These are phyloP conservation scores for Lucinisca nassula DNA, from an alignment of 2,888 invertebrate genomes.

Conservation along the genomic window DNA sequence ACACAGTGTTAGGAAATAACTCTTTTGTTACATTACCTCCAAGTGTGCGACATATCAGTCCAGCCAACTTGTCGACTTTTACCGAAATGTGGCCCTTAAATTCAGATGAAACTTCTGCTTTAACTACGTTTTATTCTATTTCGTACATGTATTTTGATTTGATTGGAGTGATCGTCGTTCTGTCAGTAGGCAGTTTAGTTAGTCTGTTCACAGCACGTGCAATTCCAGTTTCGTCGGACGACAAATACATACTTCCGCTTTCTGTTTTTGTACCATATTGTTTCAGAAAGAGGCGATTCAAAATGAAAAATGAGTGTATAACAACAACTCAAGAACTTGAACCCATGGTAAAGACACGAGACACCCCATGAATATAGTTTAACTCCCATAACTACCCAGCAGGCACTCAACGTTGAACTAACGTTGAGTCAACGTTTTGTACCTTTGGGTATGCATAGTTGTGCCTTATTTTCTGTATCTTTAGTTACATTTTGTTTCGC, in stretches of 20 bases:
- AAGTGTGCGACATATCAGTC: neutral
- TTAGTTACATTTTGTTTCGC: too few relatives aligned
- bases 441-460: too few relatives aligned
- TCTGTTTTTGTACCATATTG: neutral
- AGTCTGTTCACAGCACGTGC: neutral
- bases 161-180: neutral
- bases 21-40: neutral
- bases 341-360: neutral
- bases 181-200: neutral
- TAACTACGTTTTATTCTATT: neutral
- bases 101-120: neutral
- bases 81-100: neutral
- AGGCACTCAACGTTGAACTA: too few relatives aligned
- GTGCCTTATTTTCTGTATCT: too few relatives aligned
- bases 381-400: too few relatives aligned
- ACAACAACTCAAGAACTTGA: neutral
- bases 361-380: too few relatives aligned
- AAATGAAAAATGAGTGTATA: neutral
- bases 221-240: neutral
- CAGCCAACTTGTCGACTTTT: neutral
- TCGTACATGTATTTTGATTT: conserved; percentile 13
- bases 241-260: neutral
- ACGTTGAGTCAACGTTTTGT: too few relatives aligned
- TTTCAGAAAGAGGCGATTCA: neutral
- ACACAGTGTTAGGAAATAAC: neutral